These are phyloP conservation scores for Brachyptera putata DNA, from an alignment of 2,888 invertebrate species.

Conservation along the genomic window DNA sequence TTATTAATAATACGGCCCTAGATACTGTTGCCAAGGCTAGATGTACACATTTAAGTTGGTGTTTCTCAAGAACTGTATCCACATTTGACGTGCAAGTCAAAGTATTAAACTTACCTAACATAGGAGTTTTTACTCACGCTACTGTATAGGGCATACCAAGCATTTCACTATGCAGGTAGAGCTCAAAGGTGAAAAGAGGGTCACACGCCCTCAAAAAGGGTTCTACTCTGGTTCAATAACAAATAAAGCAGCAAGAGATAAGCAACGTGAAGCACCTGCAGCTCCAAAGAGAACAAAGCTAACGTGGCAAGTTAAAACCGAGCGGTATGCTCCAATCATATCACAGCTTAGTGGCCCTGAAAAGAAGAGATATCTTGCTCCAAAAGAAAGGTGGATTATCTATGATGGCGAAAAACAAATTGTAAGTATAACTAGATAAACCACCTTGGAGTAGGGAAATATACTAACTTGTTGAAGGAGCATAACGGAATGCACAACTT, in stretches of 20 bases:
- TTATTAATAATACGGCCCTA: too few species aligned
- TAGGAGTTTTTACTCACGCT: too few species aligned
- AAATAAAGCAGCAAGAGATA: not conserved
- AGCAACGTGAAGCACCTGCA: not conserved
- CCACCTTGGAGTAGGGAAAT: constrained; percentile 6
- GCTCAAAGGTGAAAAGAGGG: not conserved
- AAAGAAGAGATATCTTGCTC: constrained; percentile 50
- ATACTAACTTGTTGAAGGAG: too few species aligned
- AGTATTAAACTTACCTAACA: too few species aligned
- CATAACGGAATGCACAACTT: too few species aligned
- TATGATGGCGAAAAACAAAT: not conserved
- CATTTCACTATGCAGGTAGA: constrained; percentile 2
- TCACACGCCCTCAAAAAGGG: constrained; percentile 9
- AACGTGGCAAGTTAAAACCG: constrained; percentile 55
- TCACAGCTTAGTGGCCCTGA: constrained; percentile 48
- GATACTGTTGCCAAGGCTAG: too few species aligned
- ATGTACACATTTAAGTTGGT: too few species aligned
- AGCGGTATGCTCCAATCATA: constrained; percentile 53
- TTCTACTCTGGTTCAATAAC: constrained; percentile 22
- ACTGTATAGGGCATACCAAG: not conserved
- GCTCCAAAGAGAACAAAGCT: constrained; percentile 37
- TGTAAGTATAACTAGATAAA: not conserved
- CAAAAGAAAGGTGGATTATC: constrained; percentile 61
- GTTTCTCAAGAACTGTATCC: too few species aligned
- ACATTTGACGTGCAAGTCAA: too few species aligned